phyloP scores from a whole-genome alignment of 2,113 vertebrate genomes.

The Coturnix japonica region DNA sequence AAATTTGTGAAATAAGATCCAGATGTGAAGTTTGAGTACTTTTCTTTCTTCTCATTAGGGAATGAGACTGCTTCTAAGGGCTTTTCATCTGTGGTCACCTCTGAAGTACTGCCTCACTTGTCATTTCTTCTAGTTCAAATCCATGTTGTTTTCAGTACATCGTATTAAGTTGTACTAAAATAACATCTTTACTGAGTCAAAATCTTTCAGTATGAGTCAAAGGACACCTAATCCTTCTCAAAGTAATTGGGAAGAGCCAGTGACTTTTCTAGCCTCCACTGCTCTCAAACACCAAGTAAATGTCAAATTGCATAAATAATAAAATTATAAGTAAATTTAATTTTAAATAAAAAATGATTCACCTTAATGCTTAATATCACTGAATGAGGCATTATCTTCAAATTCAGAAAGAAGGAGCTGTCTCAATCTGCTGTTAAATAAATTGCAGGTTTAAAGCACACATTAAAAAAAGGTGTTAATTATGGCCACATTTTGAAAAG shows the following conservation, averaged over 20 bases:
- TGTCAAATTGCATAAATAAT: background rate
- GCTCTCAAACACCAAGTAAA: background rate
- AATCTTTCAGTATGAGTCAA: background rate
- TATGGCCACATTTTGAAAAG: background rate
- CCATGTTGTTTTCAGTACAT: background rate
- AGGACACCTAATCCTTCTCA: background rate
- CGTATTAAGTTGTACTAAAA: background rate
- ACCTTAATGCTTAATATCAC: background rate
- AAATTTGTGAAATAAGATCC: background rate
- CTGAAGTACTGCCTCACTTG: background rate
- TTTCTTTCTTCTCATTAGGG: background rate
- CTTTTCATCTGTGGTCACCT: background rate
- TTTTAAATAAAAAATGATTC: background rate
- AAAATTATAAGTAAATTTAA: background rate
- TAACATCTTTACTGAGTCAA: background rate
- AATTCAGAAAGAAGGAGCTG: background rate
- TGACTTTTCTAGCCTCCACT: background rate
- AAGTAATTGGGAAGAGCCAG: background rate
- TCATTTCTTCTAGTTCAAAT: background rate
- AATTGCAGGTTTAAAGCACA: background rate
- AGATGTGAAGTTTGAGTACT: background rate
- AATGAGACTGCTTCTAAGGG: background rate
- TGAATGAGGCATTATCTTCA: background rate
- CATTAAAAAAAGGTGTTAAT: background rate
- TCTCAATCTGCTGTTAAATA: background rate